Percentiles rank a stretch among this genome's conserved stretches.
phyloP scores from a whole-genome alignment of 92 coral and sea anemone species.

The Porites cylindrica region DNA sequence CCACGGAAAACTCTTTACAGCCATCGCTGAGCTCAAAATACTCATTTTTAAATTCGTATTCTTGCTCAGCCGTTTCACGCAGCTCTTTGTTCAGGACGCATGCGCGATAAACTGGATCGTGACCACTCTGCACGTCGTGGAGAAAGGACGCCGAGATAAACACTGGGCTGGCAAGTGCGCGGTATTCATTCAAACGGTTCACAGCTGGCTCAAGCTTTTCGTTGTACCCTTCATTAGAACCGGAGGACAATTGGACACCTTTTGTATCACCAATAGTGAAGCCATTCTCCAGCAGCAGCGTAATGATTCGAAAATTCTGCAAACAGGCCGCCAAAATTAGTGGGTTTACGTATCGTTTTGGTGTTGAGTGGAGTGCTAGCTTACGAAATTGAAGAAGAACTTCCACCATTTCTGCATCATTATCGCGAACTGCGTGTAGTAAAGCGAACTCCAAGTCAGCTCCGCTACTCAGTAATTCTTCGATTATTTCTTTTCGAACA shows the following conservation, averaged over 20 bases:
- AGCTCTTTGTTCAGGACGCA: constrained; percentile 60
- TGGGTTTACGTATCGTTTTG: constrained; percentile 39
- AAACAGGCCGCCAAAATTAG: constrained; percentile 57
- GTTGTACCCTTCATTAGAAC: constrained; percentile 15
- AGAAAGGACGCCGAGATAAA: constrained; percentile 53
- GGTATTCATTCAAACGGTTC: not conserved
- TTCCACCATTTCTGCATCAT: constrained; percentile 33
- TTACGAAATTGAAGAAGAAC: constrained; percentile 27
- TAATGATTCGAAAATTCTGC: constrained; percentile 48
- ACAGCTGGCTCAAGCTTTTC: constrained; percentile 49
- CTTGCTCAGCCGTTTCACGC: constrained; percentile 13
- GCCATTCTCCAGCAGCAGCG: constrained; percentile 36
- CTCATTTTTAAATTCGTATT: constrained; percentile 30
- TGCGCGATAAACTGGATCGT: constrained; percentile 57
- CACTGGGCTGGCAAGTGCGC: constrained; percentile 53
- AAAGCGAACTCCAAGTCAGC: constrained; percentile 53
- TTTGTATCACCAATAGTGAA: constrained; percentile 29
- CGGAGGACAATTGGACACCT: not conserved
- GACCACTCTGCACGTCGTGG: constrained; percentile 43
- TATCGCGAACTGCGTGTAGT: constrained; percentile 56
- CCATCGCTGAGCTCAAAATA: constrained; percentile 44
- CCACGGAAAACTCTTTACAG: constrained; percentile 60
- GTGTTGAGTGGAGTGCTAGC: not conserved
- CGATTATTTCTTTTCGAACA: constrained; percentile 34
- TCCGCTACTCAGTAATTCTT: constrained; percentile 36